Conservation (phyloP, 2,113 vertebrate species). For the Dermatemys mawii region DNA sequence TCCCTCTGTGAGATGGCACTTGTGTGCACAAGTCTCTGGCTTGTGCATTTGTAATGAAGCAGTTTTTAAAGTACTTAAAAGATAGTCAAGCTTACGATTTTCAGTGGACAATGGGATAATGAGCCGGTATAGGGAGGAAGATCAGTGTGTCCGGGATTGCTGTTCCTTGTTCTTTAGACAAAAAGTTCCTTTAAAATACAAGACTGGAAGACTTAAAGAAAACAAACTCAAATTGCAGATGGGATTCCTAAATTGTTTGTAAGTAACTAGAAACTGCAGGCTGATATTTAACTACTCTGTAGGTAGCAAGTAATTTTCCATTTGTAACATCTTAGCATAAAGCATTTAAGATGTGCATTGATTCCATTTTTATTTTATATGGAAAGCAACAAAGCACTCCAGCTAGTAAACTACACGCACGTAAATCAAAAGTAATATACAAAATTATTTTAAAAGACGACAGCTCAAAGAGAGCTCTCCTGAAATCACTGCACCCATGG, state of each 20-base stretch:
- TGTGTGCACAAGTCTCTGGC: fast-evolving
- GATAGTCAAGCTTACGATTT: background rate
- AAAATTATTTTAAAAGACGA: constrained; percentile 43
- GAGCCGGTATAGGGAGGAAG: background rate
- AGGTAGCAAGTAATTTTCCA: constrained; percentile 74
- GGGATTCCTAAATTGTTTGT: constrained; percentile 72
- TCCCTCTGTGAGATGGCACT: background rate
- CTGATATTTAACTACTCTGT: constrained; percentile 71
- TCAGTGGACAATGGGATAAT: background rate
- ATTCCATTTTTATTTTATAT: constrained; percentile 57
- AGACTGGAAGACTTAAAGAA: constrained; percentile 37
- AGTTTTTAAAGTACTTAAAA: background rate
- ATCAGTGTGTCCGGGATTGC: background rate
- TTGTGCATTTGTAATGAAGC: background rate
- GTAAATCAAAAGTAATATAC: constrained; percentile 54
- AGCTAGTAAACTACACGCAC: constrained; percentile 28
- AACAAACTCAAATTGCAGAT: constrained; percentile 62
- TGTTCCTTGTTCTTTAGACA: background rate
- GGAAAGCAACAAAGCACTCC: constrained; percentile 53
- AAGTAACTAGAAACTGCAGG: constrained; percentile 65
- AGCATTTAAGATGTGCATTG: constrained; percentile 64
- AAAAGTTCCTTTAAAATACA: background rate
- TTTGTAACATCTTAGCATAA: constrained; percentile 70
- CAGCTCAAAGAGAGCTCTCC: background rate
- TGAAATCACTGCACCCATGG: background rate